phyloP scores from a whole-genome alignment of 2,888 invertebrate genomes.

The Orthonychiurus folsomi region DNA sequence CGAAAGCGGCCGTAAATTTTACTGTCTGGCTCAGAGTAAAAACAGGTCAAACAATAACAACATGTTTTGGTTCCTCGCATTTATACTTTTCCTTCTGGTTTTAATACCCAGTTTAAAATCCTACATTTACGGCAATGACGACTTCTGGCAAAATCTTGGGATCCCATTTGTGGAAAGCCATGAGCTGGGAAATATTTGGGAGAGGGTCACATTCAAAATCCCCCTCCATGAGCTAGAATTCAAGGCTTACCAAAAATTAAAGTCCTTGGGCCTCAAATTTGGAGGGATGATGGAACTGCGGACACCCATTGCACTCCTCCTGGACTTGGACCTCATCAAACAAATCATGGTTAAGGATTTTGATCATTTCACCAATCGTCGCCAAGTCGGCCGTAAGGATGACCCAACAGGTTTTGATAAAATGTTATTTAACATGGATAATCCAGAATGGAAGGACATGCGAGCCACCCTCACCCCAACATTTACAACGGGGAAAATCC shows the following conservation, averaged over 20 bases:
- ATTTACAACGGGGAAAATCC: constrained; percentile 24
- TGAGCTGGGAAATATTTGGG: background rate
- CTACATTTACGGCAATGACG: constrained; percentile 14
- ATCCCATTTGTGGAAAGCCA: background rate
- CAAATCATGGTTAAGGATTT: constrained; percentile 32
- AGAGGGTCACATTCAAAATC: constrained; percentile 3
- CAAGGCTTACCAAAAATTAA: constrained; percentile 4
- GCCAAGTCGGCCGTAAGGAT: constrained; percentile 10
- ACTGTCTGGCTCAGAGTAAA: no score
- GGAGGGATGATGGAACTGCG: constrained; percentile 3
- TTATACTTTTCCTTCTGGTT: background rate
- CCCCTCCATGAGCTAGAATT: constrained; percentile 2
- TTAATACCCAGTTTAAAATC: background rate
- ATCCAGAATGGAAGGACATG: constrained; percentile 29
- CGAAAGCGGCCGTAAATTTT: no score
- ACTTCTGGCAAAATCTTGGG: constrained; percentile 12
- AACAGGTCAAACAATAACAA: no score
- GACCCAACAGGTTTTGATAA: constrained; percentile 13
- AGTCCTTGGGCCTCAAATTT: constrained; percentile 2
- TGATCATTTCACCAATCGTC: constrained; percentile 21
- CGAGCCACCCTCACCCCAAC: constrained; percentile 24
- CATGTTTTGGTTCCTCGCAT: background rate
- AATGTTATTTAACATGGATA: constrained; percentile 26
- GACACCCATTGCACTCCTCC: constrained; percentile 11
- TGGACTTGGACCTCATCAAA: constrained; percentile 30